Evolutionary conservation across 2,113 vertebrate species (phyloP), one percentile per base, ranked within the genome.

Genomic region (Tyrannus savana): DNA sequence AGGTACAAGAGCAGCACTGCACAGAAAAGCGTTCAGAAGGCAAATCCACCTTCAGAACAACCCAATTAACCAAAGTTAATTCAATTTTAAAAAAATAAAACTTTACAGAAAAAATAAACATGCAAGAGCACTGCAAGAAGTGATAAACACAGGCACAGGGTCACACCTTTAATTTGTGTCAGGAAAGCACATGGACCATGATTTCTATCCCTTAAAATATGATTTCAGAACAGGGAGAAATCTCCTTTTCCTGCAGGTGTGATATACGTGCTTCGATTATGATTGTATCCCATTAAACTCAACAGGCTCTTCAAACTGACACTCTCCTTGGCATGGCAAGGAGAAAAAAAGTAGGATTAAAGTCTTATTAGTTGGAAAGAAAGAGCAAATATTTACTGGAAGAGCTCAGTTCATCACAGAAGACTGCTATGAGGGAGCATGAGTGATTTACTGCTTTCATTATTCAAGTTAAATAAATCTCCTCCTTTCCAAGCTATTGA

Each of bases 401-500:
- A 75, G 69, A 85, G 72, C 74, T 56, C n/a, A 71, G 56, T 44
- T 69, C 75, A 2, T 55, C 4, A 9, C 76, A 79, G 73, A 78
- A 93, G 88, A 19, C 79, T 74, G 88, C 93, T 90, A 77, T 21
- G 52, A 93, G 83, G 41, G 64, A 94, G 95, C 66, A 18, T 89
- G 92, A 96, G 90, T 94, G 96, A 96, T 96, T 95, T 95, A 80
- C 82, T 82, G 92, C 93, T 96, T 96, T 97, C 93, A 95, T 87
- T 95, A 89, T 78, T 93, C 73, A 16, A 62, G 95, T 95, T 90
- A 96, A 96, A 96, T 95, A 96, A 93, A 92, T 96, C 93, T 96
- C 96, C 90, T 95, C 96, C 95, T 94, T 97, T 60, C 86, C 58
- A 41, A 93, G 95, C 95, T 93, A 67, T 55, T 97, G 80, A 96